Base-by-base conservation (phyloP, 2,797 vertebrate genomes). In the Lagocephalus sceleratus region DNA sequence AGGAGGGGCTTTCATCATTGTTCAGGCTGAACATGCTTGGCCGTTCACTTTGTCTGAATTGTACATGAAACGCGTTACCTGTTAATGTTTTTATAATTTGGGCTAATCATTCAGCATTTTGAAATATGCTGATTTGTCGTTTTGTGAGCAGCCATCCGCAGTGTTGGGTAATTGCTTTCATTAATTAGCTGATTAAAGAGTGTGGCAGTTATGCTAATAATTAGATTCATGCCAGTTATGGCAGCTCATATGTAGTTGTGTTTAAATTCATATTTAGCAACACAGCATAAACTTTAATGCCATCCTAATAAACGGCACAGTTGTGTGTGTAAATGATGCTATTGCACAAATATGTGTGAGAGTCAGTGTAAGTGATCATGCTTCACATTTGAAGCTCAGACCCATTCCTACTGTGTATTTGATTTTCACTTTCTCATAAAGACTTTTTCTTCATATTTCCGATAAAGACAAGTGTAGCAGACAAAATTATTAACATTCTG, bases 151-250 rank as follows among this genome's bases (percentile, higher is more conserved):
- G 25, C 54, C 58, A 56, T 35, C 9, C 32, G 11, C 32, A 20
- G 9, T 53, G 20, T 39, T 51, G 49, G 45, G 44, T 64, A 60
- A 76, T 73, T 54, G 29, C 35, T 44, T 59, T 47, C 21, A 54
- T 60, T 17, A 69, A 25, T 54, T 47, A 64, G 32, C 20, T 39
- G 17, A n/a, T 32, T 55, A 32, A 59, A 47, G 43, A 61, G 20
- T 2, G 1, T 25, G 35, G 46, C 43, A 40, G 26, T 35, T 10
- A 47, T 43, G 17, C 35, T 29, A 15, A 38, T 51, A 49, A 47
- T 60, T 47, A 25, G 3, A 35, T 14, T 1, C 41, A 41, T 46
- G 51, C n/a, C 53, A 38, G 51, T 59, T 57, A 50, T 1, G 54
- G 19, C 25, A 48, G 26, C 26, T 7, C 20, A 5, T 1, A 25